Conservation (phyloP, 2,797 vertebrate genomes). For the Benthosema pterotum region DNA sequence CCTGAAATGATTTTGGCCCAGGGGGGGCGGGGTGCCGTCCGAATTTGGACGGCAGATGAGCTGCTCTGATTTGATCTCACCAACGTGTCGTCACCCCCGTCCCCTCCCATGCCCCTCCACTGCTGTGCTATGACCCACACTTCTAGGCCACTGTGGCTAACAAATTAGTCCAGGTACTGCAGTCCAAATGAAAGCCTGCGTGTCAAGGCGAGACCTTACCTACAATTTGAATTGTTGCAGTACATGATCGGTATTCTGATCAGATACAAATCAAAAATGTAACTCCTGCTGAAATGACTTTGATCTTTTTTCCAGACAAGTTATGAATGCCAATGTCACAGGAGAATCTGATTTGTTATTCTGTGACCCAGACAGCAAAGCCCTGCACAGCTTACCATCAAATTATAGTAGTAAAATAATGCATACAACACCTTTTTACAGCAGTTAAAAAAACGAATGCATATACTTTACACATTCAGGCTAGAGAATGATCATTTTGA, state of each 20-base stretch:
- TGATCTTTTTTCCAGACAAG: background rate
- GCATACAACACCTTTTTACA: constrained; percentile 4
- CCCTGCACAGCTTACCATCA: background rate
- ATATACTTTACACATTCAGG: background rate
- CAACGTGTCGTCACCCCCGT: too few relatives aligned
- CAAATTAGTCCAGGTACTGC: too few relatives aligned
- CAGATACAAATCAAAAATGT: background rate
- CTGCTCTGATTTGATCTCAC: too few relatives aligned
- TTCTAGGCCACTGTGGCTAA: too few relatives aligned
- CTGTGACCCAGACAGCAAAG: background rate
- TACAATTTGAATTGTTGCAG: too few relatives aligned
- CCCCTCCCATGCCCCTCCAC: too few relatives aligned
- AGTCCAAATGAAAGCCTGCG: too few relatives aligned
- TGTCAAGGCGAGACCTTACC: too few relatives aligned
- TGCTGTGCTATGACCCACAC: too few relatives aligned
- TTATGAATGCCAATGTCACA: background rate
- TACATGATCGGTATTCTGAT: background rate
- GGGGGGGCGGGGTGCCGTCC: too few relatives aligned
- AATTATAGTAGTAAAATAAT: background rate
- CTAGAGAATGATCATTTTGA: background rate
- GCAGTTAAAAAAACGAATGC: constrained; percentile 1
- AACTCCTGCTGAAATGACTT: background rate
- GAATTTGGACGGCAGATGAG: too few relatives aligned
- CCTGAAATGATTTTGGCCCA: too few relatives aligned
- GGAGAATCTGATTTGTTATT: background rate